These are phyloP conservation scores for Nasua narica DNA, from an alignment of 2,797 vertebrate species.

Conservation along the genomic window DNA sequence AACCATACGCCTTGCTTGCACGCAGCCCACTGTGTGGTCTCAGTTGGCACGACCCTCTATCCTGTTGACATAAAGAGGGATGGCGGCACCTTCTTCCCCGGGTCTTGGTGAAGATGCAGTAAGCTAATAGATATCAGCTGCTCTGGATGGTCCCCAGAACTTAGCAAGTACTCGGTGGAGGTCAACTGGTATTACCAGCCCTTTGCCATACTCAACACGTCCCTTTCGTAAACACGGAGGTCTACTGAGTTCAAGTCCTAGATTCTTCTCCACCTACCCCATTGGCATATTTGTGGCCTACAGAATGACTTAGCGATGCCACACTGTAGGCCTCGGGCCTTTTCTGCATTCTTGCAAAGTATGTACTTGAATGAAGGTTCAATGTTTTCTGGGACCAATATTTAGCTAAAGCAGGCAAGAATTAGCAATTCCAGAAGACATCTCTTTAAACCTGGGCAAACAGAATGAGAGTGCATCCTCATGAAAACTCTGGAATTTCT, in stretches of 20 bases:
- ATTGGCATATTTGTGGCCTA: background rate
- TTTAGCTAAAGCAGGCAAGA: background rate
- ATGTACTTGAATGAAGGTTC: background rate
- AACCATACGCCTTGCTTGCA: background rate
- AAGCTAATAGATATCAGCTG: fast-evolving
- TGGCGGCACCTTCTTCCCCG: fast-evolving
- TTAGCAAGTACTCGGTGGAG: fast-evolving
- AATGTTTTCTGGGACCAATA: background rate
- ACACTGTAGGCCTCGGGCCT: background rate
- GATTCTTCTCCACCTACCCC: background rate
- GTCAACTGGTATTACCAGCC: background rate
- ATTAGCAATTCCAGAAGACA: background rate
- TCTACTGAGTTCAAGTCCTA: background rate
- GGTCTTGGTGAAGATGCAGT: background rate
- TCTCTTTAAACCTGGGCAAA: background rate
- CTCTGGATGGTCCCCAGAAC: background rate
- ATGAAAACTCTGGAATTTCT: background rate
- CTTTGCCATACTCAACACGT: fast-evolving
- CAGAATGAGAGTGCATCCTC: background rate
- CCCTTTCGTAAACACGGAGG: fast-evolving
- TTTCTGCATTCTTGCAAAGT: background rate
- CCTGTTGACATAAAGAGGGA: fast-evolving
- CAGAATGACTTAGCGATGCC: background rate
- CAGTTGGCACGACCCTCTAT: background rate
- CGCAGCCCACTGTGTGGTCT: background rate